Conservation (phyloP, 2,113 vertebrate species). For the Melanerpes aurifrons region DNA sequence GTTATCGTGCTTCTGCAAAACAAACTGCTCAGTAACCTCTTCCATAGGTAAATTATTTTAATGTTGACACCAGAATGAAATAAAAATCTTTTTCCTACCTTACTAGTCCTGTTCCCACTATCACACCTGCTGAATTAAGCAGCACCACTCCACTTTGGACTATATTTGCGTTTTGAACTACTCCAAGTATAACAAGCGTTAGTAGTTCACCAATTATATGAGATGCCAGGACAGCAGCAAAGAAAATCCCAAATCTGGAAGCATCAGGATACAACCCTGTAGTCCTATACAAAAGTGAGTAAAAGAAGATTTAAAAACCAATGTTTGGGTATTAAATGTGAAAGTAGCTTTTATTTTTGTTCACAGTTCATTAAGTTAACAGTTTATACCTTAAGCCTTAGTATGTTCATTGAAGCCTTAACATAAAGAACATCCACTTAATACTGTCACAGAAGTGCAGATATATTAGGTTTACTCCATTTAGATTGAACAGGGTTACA, state of each 20-base stretch:
- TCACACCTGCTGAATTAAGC: slow-evolving; percentile 87
- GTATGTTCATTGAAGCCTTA: neutral
- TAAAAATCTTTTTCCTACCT: slow-evolving; percentile 77
- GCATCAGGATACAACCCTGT: slow-evolving; percentile 85
- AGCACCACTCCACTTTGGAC: slow-evolving; percentile 89
- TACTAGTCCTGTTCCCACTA: slow-evolving; percentile 89
- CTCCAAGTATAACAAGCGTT: slow-evolving; percentile 87
- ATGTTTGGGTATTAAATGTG: neutral
- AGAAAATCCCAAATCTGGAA: slow-evolving; percentile 89
- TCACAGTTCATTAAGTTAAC: neutral
- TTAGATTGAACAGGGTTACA: neutral
- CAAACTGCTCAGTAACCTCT: neutral
- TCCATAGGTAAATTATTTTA: neutral
- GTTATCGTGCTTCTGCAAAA: neutral
- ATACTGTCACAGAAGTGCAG: rapidly evolving
- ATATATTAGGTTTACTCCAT: neutral
- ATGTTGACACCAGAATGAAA: neutral
- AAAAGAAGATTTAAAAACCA: neutral
- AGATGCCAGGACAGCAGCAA: slow-evolving; percentile 83
- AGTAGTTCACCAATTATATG: slow-evolving; percentile 91
- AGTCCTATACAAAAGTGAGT: slow-evolving; percentile 77
- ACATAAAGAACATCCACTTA: neutral
- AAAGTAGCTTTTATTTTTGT: neutral
- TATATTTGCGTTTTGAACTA: slow-evolving; percentile 90
- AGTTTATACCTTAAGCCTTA: neutral